phyloP scores from a whole-genome alignment of 1,140 invertebrate species.

The Chironomus striatipennis region DNA sequence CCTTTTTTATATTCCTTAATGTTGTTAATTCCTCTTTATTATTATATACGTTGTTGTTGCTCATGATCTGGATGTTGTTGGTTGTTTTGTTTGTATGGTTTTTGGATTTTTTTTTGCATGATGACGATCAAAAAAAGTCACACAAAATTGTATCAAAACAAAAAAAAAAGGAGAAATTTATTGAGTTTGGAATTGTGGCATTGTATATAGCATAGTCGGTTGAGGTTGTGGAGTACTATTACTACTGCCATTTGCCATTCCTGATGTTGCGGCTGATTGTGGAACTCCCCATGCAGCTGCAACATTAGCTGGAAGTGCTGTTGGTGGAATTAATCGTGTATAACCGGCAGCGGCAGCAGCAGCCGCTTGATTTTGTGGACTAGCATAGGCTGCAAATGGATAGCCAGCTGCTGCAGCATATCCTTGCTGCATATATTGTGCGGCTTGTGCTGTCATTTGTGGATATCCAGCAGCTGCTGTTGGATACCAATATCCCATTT shows the following conservation, averaged over 20 bases:
- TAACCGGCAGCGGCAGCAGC: constrained; percentile 35
- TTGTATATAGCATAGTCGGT: constrained; percentile 55
- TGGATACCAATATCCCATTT: constrained; percentile 72
- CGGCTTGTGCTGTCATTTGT: constrained; percentile 44
- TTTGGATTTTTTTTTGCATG: too few relatives aligned
- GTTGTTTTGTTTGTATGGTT: too few relatives aligned
- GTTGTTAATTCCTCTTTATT: too few relatives aligned
- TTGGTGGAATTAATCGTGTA: constrained; percentile 40
- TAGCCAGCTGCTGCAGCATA: constrained; percentile 43
- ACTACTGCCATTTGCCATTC: constrained; percentile 40
- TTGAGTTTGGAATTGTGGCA: constrained; percentile 71
- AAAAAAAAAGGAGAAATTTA: too few relatives aligned
- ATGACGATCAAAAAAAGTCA: too few relatives aligned
- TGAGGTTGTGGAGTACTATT: constrained; percentile 47
- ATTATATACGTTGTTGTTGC: too few relatives aligned
- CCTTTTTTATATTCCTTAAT: too few relatives aligned
- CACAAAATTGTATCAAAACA: too few relatives aligned
- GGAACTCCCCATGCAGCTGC: constrained; percentile 48
- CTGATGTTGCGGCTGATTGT: constrained; percentile 40
- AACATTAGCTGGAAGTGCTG: constrained; percentile 44
- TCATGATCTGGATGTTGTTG: too few relatives aligned
- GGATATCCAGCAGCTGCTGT: constrained; percentile 29
- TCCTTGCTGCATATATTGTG: constrained; percentile 57
- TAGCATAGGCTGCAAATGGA: constrained; percentile 40
- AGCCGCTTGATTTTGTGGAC: constrained; percentile 37